A percentile compares a stretch with the other conserved stretches of the same genome.
Evolutionary conservation across 2,888 invertebrate genomes (phyloP).

Genomic region (Fabriciana adippe): DNA sequence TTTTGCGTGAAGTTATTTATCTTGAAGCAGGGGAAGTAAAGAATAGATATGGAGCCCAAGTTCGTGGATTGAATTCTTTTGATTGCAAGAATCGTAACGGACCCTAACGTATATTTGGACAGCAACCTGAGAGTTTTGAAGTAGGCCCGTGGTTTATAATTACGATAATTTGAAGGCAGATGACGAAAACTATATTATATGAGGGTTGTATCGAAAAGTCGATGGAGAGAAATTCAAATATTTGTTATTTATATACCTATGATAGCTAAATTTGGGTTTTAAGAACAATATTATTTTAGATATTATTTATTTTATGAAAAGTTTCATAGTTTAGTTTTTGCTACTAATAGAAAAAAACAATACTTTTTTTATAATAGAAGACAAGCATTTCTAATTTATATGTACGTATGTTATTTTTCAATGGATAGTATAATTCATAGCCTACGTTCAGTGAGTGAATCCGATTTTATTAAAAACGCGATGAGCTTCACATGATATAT

Average conservation of each 20-base stretch:
- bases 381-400: too few species aligned
- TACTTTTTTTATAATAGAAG: too few species aligned
- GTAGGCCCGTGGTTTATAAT: conserved; percentile 77
- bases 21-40: conserved; percentile 65
- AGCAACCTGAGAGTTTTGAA: conserved; percentile 78
- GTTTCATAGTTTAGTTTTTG: too few species aligned
- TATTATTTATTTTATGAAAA: too few species aligned
- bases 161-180: conserved; percentile 78
- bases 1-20: conserved; percentile 39
- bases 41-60: conserved; percentile 80
- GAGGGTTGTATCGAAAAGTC: conserved; percentile 33
- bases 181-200: conserved; percentile 52
- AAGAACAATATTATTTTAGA: too few species aligned
- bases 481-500: conserved; percentile 73
- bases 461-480: conserved; percentile 75
- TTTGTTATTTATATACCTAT: background rate
- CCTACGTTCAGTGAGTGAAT: conserved; percentile 31
- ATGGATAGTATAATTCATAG: too few species aligned
- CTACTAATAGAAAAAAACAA: too few species aligned
- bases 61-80: conserved; percentile 73
- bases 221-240: conserved; percentile 41
- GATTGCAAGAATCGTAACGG: conserved; percentile 73
- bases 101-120: conserved; percentile 82
- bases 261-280: too few species aligned
- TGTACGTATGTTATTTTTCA: too few species aligned